Conservation (phyloP, 2,888 invertebrate species). For the Parnassius glacialis region DNA sequence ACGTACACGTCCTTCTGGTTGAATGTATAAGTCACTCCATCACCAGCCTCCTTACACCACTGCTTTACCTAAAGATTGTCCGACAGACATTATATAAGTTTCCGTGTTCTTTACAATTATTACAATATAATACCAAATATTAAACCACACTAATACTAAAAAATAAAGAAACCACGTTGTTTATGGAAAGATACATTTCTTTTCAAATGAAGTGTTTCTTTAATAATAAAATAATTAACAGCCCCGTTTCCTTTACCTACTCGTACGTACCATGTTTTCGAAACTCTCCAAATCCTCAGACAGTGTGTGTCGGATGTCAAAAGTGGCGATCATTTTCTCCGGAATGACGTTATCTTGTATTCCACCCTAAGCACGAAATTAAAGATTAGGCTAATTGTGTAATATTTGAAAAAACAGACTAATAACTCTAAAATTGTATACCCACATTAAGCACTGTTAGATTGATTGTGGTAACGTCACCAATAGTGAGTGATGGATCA, state of each 20-base stretch:
- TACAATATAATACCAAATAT: no score
- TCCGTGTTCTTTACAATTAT: no score
- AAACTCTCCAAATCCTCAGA: slow-evolving; percentile 81
- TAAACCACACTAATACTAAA: no score
- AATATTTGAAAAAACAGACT: no score
- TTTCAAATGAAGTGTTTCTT: no score
- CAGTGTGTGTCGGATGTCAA: slow-evolving; percentile 86
- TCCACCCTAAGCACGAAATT: slow-evolving; percentile 83
- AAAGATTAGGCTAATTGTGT: background rate
- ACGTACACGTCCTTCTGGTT: slow-evolving; percentile 81
- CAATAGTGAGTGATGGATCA: slow-evolving; percentile 84
- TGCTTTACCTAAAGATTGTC: slow-evolving; percentile 48
- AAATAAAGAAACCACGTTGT: no score
- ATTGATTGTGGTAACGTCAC: slow-evolving; percentile 93
- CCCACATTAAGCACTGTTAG: slow-evolving; percentile 86
- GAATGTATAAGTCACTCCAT: slow-evolving; percentile 83
- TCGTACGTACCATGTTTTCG: slow-evolving; percentile 76
- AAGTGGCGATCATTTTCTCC: slow-evolving; percentile 85
- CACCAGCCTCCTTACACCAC: slow-evolving; percentile 87
- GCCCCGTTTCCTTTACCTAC: background rate
- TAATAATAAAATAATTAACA: no score
- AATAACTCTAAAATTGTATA: slow-evolving; percentile 11
- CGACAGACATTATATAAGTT: background rate
- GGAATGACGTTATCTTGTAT: slow-evolving; percentile 95
- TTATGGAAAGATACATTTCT: no score